phyloP scores from a whole-genome alignment of 2,113 vertebrate species.

The Podarcis raffonei region DNA sequence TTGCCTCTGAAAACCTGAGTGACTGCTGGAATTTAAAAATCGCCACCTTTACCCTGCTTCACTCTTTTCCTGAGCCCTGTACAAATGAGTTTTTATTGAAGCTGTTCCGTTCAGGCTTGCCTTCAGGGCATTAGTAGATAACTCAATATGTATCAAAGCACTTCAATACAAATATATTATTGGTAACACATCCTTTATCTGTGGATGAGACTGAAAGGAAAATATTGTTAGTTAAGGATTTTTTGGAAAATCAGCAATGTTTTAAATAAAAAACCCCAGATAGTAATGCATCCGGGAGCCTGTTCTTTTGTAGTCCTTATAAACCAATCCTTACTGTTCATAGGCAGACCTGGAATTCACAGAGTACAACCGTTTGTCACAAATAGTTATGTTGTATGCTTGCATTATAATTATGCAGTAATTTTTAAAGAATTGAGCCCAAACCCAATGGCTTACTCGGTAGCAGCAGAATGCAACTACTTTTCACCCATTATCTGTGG shows the following conservation, averaged over 20 bases:
- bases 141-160: not conserved
- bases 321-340: not conserved
- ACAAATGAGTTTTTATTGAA: slow-evolving; percentile 7
- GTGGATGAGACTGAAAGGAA: not conserved
- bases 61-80: not conserved
- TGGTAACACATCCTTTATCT: not conserved
- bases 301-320: not conserved
- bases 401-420: slow-evolving; percentile 7
- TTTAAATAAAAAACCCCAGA: not conserved
- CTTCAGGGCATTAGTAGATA: not conserved
- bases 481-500: not conserved
- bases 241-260: not conserved
- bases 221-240: not conserved
- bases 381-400: not conserved
- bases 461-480: not conserved
- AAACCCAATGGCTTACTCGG: not conserved
- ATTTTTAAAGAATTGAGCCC: not conserved
- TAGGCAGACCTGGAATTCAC: fast-evolving
- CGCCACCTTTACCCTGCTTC: not conserved
- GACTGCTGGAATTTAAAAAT: slow-evolving; percentile 28
- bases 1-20: not conserved
- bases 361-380: not conserved
- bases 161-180: not conserved
- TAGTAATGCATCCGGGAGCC: not conserved
- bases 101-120: slow-evolving; percentile 2